Base-by-base conservation (phyloP, 2,113 vertebrate species). In the Psephotus haematonotus region DNA sequence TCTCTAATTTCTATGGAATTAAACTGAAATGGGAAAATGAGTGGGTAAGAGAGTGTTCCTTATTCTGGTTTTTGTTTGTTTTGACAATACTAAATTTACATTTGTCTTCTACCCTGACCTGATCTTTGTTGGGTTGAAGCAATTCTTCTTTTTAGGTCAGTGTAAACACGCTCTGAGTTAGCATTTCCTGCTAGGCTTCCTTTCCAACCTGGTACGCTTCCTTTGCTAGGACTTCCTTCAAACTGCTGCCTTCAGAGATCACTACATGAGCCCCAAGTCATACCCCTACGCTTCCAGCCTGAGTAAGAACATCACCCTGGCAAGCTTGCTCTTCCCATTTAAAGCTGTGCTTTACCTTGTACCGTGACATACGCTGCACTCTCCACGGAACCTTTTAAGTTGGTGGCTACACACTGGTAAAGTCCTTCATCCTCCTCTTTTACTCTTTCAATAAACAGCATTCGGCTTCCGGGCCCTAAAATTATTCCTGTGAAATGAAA, bases 401-500 rank as follows among this genome's bases (percentile, higher is more conserved):
- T 99, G 97, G 98, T 98, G 72, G 98, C 99, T 96, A 97, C 97
- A 89, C 99, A 99, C 19, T 96, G 98, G 86, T 99, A 99, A 84
- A 98, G 95, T 46, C 99, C 99, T 97, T 99, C 98, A 74, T 99
- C 99, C 86, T 99, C 98, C 79, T 97, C 98, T 81, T 98, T 99
- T 80, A 99, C 98, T 93, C 99, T 98, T 95, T 99, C 99, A 91
- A 99, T 99, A 96, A 99, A 98, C 92, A 99, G 98, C 13, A 97
- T 98, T 84, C 98, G 98, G 85, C 98, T 98, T 97, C 98, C 98
- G 0, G 98, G 97, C 59, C 98, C 98, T 92, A 99, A 97, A 94
- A 99, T 98, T 85, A 99, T 98, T 94, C 99, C 99, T 99, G 93
- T 52, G 82, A 90, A 96, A 93, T 19, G 83, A 97, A 96, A 97